Base-by-base conservation (phyloP, 2,113 vertebrate species). In the Brachyhypopomus occidentalis region DNA sequence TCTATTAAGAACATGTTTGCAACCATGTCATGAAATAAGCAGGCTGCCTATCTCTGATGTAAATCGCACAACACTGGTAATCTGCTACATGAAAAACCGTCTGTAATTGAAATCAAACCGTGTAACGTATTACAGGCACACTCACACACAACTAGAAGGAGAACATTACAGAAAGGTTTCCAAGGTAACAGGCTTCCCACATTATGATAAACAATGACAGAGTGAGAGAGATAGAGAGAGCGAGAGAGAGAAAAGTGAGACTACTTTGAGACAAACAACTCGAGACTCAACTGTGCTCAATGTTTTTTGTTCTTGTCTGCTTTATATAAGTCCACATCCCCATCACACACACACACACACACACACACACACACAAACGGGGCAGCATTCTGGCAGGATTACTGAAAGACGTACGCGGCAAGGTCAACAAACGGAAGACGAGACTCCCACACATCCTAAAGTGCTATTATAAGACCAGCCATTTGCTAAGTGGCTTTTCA, bases 161-260 rank as follows among this genome's bases (percentile, higher is more conserved):
- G 75, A 77, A 45, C 30, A 77, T 38, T 71, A 80, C 79, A 72
- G 79, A 86, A 72, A 66, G 67, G 90, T 92, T 90, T 89, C 88
- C 89, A 89, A 85, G 87, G 88, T 83, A 89, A 91, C 87, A 70
- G 70, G 73, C 84, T 38, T 60, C 58, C 69, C 59, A 86, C 91
- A 93, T 77, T 83, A 89, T 0, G 92, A 92, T 70, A 92, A 91
- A 25, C 30, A 78, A 38, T 45, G 62, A 74, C 1, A 71, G 17
- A 17, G 23, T 55, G 36, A 56, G 78, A n/a, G 58, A 38, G 22
- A 23, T 38, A 80, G 59, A 36, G 23, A 20, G 56, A 30, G 27
- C 0, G 48, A 70, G 45, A 14, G 6, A 38, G 22, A 52, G 74
- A 36, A 27, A 59, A 17, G 27, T 60, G 75, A 59, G 34, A 27